Percentiles rank a stretch among this genome's conserved stretches.
Evolutionary conservation across 2,888 invertebrate species (phyloP).

Genomic region (Tanypteryx hageni): DNA sequence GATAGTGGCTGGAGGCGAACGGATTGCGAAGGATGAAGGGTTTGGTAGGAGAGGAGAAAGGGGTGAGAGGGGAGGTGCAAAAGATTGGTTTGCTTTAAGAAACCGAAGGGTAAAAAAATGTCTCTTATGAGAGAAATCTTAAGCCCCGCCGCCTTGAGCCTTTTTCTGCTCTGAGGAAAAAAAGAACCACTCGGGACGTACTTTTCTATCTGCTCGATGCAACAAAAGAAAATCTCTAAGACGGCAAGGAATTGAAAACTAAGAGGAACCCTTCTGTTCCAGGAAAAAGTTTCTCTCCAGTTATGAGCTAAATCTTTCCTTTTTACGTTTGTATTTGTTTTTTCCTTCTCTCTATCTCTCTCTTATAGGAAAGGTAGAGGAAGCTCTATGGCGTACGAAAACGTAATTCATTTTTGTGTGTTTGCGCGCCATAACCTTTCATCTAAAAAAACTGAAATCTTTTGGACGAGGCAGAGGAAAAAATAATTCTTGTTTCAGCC

Average conservation of each 20-base stretch:
- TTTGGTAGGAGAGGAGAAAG: neutral
- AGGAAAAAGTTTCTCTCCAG: neutral
- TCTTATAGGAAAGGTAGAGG: too few relatives aligned
- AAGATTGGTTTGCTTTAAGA: constrained; percentile 17
- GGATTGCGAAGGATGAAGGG: neutral
- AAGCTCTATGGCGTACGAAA: too few relatives aligned
- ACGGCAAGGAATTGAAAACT: neutral
- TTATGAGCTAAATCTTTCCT: neutral
- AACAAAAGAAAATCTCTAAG: constrained; percentile 16
- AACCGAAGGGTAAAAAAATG: neutral
- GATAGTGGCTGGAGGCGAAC: neutral
- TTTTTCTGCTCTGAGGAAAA: neutral
- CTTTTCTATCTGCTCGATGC: neutral
- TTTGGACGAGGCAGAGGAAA: too few relatives aligned
- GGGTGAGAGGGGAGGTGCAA: neutral
- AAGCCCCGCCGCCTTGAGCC: neutral
- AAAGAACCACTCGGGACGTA: neutral
- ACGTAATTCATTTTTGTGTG: too few relatives aligned
- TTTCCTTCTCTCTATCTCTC: too few relatives aligned
- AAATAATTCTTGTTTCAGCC: too few relatives aligned
- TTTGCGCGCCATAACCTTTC: too few relatives aligned
- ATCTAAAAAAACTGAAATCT: too few relatives aligned
- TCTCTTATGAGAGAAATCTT: neutral
- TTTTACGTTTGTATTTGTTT: neutral
- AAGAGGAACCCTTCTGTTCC: neutral